Evolutionary conservation across 2,113 vertebrate genomes (phyloP).

Genomic region (Laticauda laticaudata): DNA sequence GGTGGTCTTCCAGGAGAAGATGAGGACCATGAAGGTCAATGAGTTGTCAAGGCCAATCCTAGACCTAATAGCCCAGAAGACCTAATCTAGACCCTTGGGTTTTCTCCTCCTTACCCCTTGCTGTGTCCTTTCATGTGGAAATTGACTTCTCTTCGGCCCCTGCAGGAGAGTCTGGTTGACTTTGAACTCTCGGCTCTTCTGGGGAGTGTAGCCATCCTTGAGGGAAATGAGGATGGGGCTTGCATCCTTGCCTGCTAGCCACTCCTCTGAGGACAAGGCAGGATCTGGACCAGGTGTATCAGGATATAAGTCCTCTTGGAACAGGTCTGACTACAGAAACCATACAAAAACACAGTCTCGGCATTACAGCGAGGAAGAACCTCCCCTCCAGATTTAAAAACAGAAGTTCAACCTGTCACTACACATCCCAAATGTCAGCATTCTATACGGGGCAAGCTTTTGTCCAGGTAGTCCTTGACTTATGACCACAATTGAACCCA

Average conservation of each 20-base stretch:
- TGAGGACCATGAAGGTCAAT: neutral
- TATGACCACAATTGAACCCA: neutral
- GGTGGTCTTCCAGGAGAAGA: neutral
- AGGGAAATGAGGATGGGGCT: slow-evolving; percentile 82
- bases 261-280: slow-evolving; percentile 81
- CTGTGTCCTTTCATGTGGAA: slow-evolving; percentile 22
- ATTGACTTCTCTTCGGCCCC: slow-evolving; percentile 47
- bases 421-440: neutral
- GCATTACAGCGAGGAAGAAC: neutral
- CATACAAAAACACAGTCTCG: neutral
- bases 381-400: neutral
- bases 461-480: neutral
- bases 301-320: slow-evolving; percentile 90
- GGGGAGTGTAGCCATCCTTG: slow-evolving; percentile 79
- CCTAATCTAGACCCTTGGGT: neutral
- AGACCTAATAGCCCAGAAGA: neutral
- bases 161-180: slow-evolving; percentile 83
- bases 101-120: slow-evolving; percentile 37
- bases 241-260: slow-evolving; percentile 80
- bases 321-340: slow-evolving; percentile 82
- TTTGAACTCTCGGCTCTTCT: slow-evolving; percentile 84
- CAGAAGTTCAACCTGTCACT: neutral
- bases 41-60: neutral
- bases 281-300: slow-evolving; percentile 84
- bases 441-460: neutral